These are phyloP conservation scores for Diadophis punctatus DNA, from an alignment of 2,113 vertebrate species.

Conservation along the genomic window DNA sequence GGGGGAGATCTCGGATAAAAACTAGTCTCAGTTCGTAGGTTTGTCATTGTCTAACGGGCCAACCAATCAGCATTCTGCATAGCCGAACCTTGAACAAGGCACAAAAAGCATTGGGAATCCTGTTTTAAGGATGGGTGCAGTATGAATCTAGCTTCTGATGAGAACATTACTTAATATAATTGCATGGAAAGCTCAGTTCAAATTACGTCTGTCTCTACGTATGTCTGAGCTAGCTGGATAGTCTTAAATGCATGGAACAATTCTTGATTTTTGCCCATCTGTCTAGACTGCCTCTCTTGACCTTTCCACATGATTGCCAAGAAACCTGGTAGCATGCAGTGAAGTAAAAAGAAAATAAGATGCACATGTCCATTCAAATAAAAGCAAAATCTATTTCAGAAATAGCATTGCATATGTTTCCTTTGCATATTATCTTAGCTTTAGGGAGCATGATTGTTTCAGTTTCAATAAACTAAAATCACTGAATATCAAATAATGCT, in stretches of 20 bases:
- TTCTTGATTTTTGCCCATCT: background rate
- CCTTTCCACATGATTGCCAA: background rate
- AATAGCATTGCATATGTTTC: background rate
- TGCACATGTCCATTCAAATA: too few relatives aligned
- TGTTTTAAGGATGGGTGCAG: too few relatives aligned
- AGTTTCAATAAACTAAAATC: background rate
- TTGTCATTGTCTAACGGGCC: background rate
- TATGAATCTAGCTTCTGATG: background rate
- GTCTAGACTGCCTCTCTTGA: background rate
- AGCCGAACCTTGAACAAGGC: too few relatives aligned
- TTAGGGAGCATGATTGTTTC: background rate
- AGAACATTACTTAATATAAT: background rate
- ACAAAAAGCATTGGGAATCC: background rate
- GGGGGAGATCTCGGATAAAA: too few relatives aligned
- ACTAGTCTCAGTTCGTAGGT: too few relatives aligned
- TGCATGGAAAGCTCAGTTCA: background rate
- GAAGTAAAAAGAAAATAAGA: background rate
- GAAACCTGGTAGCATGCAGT: background rate
- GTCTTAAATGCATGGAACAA: background rate
- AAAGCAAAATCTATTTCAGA: background rate
- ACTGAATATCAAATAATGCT: background rate
- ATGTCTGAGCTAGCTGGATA: background rate
- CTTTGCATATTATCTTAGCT: background rate
- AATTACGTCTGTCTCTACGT: background rate
- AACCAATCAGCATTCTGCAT: background rate